These are phyloP conservation scores for Oostethus manadensis DNA, from an alignment of 2,113 vertebrate species.

Conservation along the genomic window DNA sequence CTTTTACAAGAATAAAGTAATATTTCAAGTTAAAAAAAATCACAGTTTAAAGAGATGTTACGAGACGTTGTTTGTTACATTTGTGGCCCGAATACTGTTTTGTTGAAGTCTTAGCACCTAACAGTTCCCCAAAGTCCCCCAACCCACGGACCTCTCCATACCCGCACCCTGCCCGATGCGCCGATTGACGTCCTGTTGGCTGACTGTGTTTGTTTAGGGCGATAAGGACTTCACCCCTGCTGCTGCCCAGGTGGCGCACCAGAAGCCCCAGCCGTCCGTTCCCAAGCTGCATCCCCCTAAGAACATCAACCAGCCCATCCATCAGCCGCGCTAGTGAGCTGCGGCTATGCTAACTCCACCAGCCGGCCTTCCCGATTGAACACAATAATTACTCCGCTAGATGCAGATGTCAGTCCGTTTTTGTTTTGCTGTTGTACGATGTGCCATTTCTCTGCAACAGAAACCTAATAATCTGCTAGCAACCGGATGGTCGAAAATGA, in stretches of 20 bases:
- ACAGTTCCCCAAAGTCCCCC: too few relatives aligned
- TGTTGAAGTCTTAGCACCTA: too few relatives aligned
- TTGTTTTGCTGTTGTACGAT: slow-evolving; percentile 18
- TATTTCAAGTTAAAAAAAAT: too few relatives aligned
- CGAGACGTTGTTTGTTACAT: too few relatives aligned
- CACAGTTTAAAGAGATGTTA: too few relatives aligned
- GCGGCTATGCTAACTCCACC: slow-evolving; percentile 40
- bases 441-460: slow-evolving; percentile 21
- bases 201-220: slow-evolving; percentile 72
- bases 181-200: not conserved
- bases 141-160: too few relatives aligned
- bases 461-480: slow-evolving; percentile 15
- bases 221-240: slow-evolving; percentile 97
- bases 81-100: too few relatives aligned
- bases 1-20: too few relatives aligned
- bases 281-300: slow-evolving; percentile 80
- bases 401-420: slow-evolving; percentile 39
- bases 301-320: slow-evolving; percentile 88
- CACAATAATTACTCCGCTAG: slow-evolving; percentile 39
- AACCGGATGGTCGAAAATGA: slow-evolving; percentile 5
- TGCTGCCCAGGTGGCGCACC: slow-evolving; percentile 95
- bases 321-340: slow-evolving; percentile 96
- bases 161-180: too few relatives aligned
- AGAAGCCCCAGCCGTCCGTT: slow-evolving; percentile 91
- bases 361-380: slow-evolving; percentile 54